Percentiles rank a stretch among this genome's conserved stretches.
phyloP scores from a whole-genome alignment of 2,113 vertebrate genomes.

The Clinocottus analis region DNA sequence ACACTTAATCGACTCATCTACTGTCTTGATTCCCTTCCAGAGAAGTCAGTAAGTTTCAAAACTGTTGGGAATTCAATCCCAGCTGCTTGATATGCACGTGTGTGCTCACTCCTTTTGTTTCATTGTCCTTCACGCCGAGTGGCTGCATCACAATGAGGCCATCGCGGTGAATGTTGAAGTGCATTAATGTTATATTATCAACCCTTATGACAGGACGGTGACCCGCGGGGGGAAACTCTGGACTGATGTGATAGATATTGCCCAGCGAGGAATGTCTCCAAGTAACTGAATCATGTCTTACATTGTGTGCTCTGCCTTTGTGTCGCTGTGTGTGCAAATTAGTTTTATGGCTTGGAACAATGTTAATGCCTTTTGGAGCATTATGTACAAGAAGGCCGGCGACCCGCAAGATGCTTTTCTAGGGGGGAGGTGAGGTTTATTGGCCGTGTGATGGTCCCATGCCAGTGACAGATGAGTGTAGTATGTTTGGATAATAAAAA shows the following conservation, averaged over 20 bases:
- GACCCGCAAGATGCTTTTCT: constrained; percentile 18
- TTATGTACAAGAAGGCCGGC: background rate
- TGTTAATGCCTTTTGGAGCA: constrained; percentile 47
- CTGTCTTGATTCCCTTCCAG: constrained; percentile 11
- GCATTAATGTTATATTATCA: constrained; percentile 69
- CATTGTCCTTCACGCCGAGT: constrained; percentile 62
- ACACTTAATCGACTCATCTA: constrained; percentile 25
- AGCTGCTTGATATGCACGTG: constrained; percentile 52
- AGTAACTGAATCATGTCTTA: constrained; percentile 63
- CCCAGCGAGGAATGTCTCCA: constrained; percentile 26
- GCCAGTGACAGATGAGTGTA: too few species aligned
- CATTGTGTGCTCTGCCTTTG: constrained; percentile 43
- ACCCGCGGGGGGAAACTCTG: constrained; percentile 43
- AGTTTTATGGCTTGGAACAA: constrained; percentile 59
- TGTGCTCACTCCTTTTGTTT: constrained; percentile 11
- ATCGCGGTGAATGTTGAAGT: constrained; percentile 53
- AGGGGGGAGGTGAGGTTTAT: constrained; percentile 1
- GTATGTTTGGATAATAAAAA: too few species aligned
- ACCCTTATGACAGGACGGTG: constrained; percentile 28
- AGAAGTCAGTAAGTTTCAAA: background rate
- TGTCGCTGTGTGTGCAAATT: constrained; percentile 39
- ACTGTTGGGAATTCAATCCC: constrained; percentile 15
- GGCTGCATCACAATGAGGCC: constrained; percentile 47
- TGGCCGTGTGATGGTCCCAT: constrained; percentile 1
- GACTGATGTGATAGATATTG: constrained; percentile 57